Evolutionary conservation across 2,113 vertebrate species (phyloP).

Genomic region (Calidris pygmaea): DNA sequence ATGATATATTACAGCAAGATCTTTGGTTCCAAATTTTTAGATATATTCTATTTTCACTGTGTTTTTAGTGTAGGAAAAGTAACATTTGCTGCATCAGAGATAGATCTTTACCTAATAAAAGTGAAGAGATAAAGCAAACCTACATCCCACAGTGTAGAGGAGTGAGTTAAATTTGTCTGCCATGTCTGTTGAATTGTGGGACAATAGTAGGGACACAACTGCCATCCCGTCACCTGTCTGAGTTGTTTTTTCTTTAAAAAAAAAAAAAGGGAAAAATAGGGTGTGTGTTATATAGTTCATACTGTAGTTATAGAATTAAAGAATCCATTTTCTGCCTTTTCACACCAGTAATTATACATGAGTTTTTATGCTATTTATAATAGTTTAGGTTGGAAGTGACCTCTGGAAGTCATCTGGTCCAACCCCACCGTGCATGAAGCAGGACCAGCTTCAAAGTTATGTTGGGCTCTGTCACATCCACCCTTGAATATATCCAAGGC

Average conservation of each 20-base stretch:
- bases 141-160: not conserved
- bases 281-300: not conserved
- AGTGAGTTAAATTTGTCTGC: not conserved
- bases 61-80: not conserved
- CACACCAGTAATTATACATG: not conserved
- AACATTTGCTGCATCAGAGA: not conserved
- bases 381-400: not conserved
- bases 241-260: not conserved
- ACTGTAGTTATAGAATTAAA: not conserved
- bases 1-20: not conserved
- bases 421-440: not conserved
- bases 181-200: not conserved
- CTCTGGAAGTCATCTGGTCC: not conserved
- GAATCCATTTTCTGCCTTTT: not conserved
- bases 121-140: not conserved
- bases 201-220: not conserved
- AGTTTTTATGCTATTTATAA: not conserved
- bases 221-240: not conserved
- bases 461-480: accelerated
- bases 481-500: not conserved
- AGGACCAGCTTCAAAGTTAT: not conserved
- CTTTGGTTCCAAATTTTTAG: not conserved
- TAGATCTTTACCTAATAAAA: not conserved
- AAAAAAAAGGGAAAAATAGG: not conserved
- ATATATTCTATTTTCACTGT: not conserved